phyloP scores from a whole-genome alignment of 2,113 vertebrate genomes.

The Myxocyprinus asiaticus region DNA sequence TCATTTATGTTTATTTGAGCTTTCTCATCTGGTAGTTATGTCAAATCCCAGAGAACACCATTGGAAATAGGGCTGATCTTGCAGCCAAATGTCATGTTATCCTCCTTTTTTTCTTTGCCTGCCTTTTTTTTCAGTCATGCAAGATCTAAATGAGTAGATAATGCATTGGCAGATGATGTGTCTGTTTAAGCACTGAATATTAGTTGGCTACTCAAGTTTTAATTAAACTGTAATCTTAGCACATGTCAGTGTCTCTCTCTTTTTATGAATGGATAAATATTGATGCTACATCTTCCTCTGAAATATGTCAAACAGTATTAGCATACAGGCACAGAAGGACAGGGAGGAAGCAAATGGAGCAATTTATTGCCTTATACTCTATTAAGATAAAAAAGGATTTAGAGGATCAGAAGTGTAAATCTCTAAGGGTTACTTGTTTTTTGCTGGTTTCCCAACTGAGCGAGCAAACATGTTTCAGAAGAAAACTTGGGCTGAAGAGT shows the following conservation, averaged over 20 bases:
- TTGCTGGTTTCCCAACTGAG: background rate
- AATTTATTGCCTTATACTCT: constrained; percentile 19
- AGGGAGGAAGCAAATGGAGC: constrained; percentile 19
- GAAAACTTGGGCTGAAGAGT: constrained; percentile 14
- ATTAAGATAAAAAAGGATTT: constrained; percentile 44
- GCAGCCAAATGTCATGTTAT: background rate
- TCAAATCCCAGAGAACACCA: too few relatives aligned
- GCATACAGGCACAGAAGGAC: constrained; percentile 45
- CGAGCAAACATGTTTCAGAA: constrained; percentile 10
- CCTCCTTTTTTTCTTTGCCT: constrained; percentile 9
- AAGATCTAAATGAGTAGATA: background rate
- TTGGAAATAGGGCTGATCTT: background rate
- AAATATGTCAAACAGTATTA: constrained; percentile 57
- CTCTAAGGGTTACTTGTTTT: constrained; percentile 33
- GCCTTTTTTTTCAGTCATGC: constrained; percentile 21
- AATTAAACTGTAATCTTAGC: constrained; percentile 65
- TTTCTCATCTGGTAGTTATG: too few relatives aligned
- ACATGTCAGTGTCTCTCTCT: constrained; percentile 60
- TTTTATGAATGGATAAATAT: constrained; percentile 68
- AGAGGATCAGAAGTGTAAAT: constrained; percentile 34
- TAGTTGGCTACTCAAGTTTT: constrained; percentile 66
- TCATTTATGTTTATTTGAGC: too few relatives aligned
- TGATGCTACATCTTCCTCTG: constrained; percentile 56
- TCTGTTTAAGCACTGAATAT: constrained; percentile 61
- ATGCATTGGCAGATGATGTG: constrained; percentile 39